Conservation (phyloP, 2,888 invertebrate species). For the Cataglyphis livida region DNA sequence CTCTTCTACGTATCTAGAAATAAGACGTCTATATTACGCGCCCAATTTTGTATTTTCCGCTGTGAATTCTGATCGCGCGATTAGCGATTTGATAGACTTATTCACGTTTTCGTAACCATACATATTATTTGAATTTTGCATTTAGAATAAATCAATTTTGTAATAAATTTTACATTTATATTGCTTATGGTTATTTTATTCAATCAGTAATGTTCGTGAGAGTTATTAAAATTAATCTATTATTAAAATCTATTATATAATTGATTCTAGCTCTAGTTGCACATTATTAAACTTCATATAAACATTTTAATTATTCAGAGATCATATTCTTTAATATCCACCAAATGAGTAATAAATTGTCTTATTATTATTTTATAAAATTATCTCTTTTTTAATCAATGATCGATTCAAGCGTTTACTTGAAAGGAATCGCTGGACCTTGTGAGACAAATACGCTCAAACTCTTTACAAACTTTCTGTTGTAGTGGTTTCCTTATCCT, state of each 20-base stretch:
- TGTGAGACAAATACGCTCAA: slow-evolving; percentile 47
- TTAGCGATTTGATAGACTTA: slow-evolving; percentile 28
- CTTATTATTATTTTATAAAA: neutral
- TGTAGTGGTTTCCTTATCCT: slow-evolving; percentile 29
- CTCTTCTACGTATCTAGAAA: slow-evolving; percentile 61
- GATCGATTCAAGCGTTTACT: slow-evolving; percentile 28
- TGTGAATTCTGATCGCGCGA: slow-evolving; percentile 38
- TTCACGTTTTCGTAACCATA: neutral
- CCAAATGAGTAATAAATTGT: neutral
- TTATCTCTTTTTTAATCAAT: slow-evolving; percentile 22
- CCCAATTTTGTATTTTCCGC: slow-evolving; percentile 40
- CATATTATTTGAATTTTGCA: neutral
- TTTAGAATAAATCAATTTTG: neutral
- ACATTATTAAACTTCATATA: neutral
- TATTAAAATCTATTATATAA: neutral
- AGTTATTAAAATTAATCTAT: neutral
- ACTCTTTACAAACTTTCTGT: slow-evolving; percentile 60
- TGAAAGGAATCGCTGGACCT: slow-evolving; percentile 17
- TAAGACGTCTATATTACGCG: slow-evolving; percentile 67
- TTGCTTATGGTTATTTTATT: neutral
- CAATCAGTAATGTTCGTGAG: neutral
- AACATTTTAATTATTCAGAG: neutral
- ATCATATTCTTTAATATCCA: neutral
- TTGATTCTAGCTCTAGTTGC: neutral
- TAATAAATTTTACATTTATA: neutral